phyloP scores from a whole-genome alignment of 64 coral and sea anemone genomes.

The Dendrophyllia cribrosa region DNA sequence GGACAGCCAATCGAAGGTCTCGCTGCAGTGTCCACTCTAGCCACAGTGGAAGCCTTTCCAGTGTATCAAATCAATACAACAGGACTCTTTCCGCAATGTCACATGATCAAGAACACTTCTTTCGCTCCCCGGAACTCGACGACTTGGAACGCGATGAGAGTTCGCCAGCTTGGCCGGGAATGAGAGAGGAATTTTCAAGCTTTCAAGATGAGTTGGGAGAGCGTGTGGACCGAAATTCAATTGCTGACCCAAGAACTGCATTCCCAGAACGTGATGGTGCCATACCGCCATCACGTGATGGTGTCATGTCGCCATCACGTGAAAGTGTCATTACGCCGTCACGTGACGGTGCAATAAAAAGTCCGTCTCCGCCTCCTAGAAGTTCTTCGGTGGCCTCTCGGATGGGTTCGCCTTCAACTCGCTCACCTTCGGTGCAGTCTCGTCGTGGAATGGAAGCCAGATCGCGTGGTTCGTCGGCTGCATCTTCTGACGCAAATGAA shows the following conservation, averaged over 20 bases:
- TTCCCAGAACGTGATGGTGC: slow-evolving; percentile 7
- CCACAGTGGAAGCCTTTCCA: slow-evolving; percentile 54
- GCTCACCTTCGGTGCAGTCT: slow-evolving; percentile 28
- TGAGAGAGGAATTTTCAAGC: neutral
- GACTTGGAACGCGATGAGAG: neutral
- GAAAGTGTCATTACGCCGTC: neutral
- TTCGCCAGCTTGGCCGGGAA: slow-evolving; percentile 1
- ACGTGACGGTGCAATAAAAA: neutral
- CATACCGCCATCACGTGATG: neutral
- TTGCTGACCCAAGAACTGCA: neutral
- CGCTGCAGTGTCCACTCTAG: slow-evolving; percentile 22
- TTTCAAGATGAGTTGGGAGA: neutral
- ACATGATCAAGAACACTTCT: neutral
- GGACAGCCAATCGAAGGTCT: neutral
- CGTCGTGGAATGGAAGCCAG: neutral
- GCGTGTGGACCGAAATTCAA: neutral
- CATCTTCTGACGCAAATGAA: neutral
- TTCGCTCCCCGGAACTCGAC: neutral
- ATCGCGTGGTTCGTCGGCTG: slow-evolving; percentile 17
- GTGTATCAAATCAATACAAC: slow-evolving; percentile 42
- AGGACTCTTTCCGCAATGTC: slow-evolving; percentile 51
- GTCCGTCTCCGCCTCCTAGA: neutral
- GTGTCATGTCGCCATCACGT: neutral
- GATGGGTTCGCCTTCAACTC: slow-evolving; percentile 10
- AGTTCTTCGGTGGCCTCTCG: slow-evolving; percentile 6